Evolutionary conservation across 2,888 invertebrate species (phyloP), one percentile per base, ranked within the genome.

Genomic region (Bembecia ichneumoniformis): DNA sequence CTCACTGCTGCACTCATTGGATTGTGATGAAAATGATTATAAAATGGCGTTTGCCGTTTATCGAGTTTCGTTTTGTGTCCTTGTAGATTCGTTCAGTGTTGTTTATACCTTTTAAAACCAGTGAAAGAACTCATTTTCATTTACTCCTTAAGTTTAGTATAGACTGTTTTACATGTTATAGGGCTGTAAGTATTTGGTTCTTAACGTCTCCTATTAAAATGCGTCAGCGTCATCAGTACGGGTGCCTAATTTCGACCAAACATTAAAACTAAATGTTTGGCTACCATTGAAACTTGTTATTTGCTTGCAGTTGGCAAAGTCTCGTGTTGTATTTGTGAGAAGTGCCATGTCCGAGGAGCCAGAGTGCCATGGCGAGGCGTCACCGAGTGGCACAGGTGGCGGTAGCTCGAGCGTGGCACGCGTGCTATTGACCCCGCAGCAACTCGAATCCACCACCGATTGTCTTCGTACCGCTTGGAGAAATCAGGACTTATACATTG

Each of bases 401-500:
- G 89, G 78, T 83, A 89, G 58, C 84, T 86, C 63, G 81, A 89
- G 61, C 68, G 63, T 73, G 65, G 84, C 89, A 62, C 89, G 91
- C 61, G 88, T 92, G 72, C 82, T 89, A 66, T 82, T 93, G 75
- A 88, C 89, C 64, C 89, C 91, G 56, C 88, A 89, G 63, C 92
- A 92, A 70, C 79, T 92, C 71, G 90, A 91, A 68, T 86, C 86
- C 66, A 89, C 89, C 61, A 87, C 89, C 68, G 90, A 91, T 62
- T 91, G 92, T 66, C 89, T 93, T 75, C 89, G 90, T 64, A 87
- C 89, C 76, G 90, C 91, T 70, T 93, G 93, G 93, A 89, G 88
- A 78, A 90, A 90, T 77, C 93, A 93, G 90, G 93, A 93, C 83
- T 89, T 88, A 73, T 94, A 92, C 88, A 89, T 93, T 83, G 91